These are phyloP conservation scores for Cheilinus undulatus DNA, from an alignment of 2,113 vertebrate genomes.

Conservation along the genomic window DNA sequence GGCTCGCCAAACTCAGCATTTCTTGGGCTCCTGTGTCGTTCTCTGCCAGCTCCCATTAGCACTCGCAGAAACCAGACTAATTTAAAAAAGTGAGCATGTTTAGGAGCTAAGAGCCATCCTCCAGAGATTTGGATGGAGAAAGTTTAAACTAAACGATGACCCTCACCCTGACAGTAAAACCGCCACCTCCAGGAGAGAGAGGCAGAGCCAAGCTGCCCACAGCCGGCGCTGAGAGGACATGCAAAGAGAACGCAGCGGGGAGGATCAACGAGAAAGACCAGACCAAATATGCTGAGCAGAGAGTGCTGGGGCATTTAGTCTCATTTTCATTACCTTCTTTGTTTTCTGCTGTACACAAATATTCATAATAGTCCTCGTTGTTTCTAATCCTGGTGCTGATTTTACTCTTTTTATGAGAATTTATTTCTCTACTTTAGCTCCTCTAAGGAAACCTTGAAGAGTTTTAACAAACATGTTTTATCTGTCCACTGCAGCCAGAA, in stretches of 20 bases:
- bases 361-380: no score
- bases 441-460: no score
- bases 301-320: no score
- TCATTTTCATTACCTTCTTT: no score
- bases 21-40: constrained; percentile 66
- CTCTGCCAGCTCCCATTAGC: constrained; percentile 66
- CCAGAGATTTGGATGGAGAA: constrained; percentile 59
- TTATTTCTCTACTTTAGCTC: no score
- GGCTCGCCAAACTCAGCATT: constrained; percentile 60
- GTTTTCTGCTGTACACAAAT: no score
- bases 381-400: no score
- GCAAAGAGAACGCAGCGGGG: constrained; percentile 27
- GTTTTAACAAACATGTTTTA: no score
- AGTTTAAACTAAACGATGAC: constrained; percentile 22
- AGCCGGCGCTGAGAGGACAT: constrained; percentile 26
- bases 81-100: constrained; percentile 44
- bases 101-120: constrained; percentile 51
- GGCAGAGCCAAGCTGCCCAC: constrained; percentile 40
- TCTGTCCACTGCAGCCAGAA: no score
- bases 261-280: constrained; percentile 6
- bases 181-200: constrained; percentile 47
- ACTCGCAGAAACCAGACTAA: constrained; percentile 60
- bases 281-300: no score
- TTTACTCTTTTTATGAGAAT: no score
- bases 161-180: constrained; percentile 42